Evolutionary conservation across 2,888 invertebrate species (phyloP).

Genomic region (Leptogaster cylindrica): DNA sequence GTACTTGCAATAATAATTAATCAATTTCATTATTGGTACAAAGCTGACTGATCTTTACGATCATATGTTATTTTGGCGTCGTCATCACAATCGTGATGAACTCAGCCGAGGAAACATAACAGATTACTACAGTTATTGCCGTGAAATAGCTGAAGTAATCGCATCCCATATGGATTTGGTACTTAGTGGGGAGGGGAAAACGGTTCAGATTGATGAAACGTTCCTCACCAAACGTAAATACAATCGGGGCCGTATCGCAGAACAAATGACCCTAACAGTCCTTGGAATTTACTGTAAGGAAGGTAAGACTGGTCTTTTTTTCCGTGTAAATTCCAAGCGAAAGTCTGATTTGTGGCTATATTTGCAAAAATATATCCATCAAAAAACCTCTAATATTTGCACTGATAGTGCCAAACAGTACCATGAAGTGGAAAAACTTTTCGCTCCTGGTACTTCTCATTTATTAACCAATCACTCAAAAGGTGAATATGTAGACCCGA

Average conservation of each 20-base stretch:
- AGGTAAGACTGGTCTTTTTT: slow-evolving; percentile 1
- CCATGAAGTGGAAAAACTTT: too few relatives aligned
- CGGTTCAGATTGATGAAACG: slow-evolving; percentile 32
- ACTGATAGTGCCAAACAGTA: too few relatives aligned
- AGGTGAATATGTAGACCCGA: too few relatives aligned
- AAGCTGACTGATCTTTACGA: background rate
- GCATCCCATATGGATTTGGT: background rate
- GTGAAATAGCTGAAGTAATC: slow-evolving; percentile 7
- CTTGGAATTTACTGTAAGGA: slow-evolving; percentile 5
- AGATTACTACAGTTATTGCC: slow-evolving; percentile 10
- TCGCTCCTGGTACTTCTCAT: too few relatives aligned
- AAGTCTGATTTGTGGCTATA: background rate
- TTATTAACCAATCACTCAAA: too few relatives aligned
- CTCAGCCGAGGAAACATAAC: background rate
- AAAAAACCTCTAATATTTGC: background rate
- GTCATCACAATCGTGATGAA: background rate
- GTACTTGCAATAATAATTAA: background rate
- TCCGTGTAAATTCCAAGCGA: background rate
- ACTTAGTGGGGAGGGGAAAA: slow-evolving; percentile 24
- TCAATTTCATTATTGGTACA: background rate
- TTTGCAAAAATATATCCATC: background rate
- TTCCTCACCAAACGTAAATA: slow-evolving; percentile 22
- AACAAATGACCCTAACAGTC: background rate
- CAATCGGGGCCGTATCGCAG: slow-evolving; percentile 2
- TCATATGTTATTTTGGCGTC: background rate